Base-by-base conservation (phyloP, 2,888 invertebrate species). In the Oscheius sp. region DNA sequence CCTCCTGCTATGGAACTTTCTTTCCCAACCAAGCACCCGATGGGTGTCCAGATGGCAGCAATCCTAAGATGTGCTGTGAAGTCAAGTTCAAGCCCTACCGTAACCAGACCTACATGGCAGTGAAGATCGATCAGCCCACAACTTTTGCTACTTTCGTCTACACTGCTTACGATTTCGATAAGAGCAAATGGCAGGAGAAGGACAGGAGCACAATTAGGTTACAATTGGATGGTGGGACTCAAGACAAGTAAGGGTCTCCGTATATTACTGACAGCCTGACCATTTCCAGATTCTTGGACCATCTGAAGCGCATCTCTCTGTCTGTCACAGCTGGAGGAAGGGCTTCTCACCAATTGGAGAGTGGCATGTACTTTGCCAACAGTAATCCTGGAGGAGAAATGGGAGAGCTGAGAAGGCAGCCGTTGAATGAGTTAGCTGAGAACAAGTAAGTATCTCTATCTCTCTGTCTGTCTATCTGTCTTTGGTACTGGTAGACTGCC, bases 341-440 rank as follows among this genome's bases (percentile, higher is more conserved):
- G 42, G 82, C 85, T 4, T 80, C 84, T 10, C 85, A 86, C 78
- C 86, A 86, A 66, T 76, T 88, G 51, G 86, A 85, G 32, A 75
- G 84, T 13, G 88, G 86, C 35, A 88, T 88, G 87, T 88, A 88
- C 75, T 88, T 86, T 75, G 82, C 85, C 32, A 80, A 86, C 51
- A 84, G 77, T 3, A 82, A 84, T 70, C 75, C 77, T 7, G 81
- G 81, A 35, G 81, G 83, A 59, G 83, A 86, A 65, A 83, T 84
- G 42, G 86, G 87, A 51, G 83, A 79, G 68, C 55, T 88, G 42
- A 73, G 83, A 51, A 76, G 75, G 65, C 86, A 86, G 62, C 85
- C 87, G 2, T 71, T 88, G 59, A 88, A 88, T 68, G 85, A 88
- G 63, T 81, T 85, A 37, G 83, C 86, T 2, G 87, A 88, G 55